Base-by-base conservation (phyloP, 2,797 vertebrate genomes). In the Pangasius mekongensis region DNA sequence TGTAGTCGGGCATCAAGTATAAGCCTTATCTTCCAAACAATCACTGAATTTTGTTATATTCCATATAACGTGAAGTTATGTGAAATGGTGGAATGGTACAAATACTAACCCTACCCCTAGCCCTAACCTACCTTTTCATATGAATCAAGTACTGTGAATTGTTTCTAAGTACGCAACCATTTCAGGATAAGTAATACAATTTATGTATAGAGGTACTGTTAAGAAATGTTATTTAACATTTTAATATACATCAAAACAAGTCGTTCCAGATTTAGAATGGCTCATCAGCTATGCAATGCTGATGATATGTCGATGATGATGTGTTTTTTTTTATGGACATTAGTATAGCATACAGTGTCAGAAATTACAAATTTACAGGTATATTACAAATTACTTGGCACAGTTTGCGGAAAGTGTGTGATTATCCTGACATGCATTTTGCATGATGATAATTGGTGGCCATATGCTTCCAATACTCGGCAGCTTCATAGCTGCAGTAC, bases 351-450 rank as follows among this genome's bases (percentile, higher is more conserved):
- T 84, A 69, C 47, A 54, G 83, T 84, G 47, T 84, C 64, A 69
- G 47, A 54, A 69, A 69, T 84, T 5, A 54, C 30, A 84, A 69
- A 69, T 84, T 43, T 43, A 10, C 20, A 33, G 47, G 39, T n/a
- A 18, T 33, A 67, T 66, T 83, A 10, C 27, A 67, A 69, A 84
- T 69, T 24, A 84, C 18, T 84, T 69, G 36, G 30, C 14, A 3
- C 18, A 64, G 33, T 64, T 82, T 83, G 39, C 1, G 1, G 18
- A 69, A 69, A 33, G 47, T 24, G 47, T 69, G 47, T 84, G 83
- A 84, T 84, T 54, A 69, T 69, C 33, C 54, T 76, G n/a, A 86
- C 71, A 49, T 84, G 83, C 20, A 30, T 69, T 69, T 84, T 24
- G 83, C 30, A 54, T 69, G 30, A 84, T 69, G 18, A 84, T 54